Evolutionary conservation across 2,113 vertebrate genomes (phyloP).

Genomic region (Heterotis niloticus): DNA sequence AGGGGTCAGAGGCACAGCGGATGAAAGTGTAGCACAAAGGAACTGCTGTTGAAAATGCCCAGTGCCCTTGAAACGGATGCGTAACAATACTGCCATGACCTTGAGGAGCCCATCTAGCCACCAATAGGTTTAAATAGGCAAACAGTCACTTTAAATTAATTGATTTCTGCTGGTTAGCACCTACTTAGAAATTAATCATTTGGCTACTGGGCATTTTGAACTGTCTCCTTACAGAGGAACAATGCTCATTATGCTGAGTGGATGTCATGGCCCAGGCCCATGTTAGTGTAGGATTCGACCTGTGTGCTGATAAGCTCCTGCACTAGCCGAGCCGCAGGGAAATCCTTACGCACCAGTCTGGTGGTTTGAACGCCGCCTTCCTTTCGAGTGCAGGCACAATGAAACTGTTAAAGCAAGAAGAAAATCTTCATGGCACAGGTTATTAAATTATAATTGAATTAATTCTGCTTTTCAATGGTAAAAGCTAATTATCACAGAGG

Average conservation of each 20-base stretch:
- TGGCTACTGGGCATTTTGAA: background rate
- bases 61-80: too few relatives aligned
- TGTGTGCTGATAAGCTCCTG: background rate
- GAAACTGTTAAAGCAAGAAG: background rate
- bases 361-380: background rate
- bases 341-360: background rate
- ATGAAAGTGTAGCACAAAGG: too few relatives aligned
- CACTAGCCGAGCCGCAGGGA: background rate
- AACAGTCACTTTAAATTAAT: too few relatives aligned
- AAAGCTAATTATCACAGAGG: conserved; percentile 18
- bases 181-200: background rate
- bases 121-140: too few relatives aligned
- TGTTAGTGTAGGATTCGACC: background rate
- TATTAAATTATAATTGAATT: conserved; percentile 26
- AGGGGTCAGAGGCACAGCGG: too few relatives aligned
- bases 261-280: background rate
- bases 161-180: too few relatives aligned
- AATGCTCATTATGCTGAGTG: background rate
- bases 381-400: conserved; percentile 5
- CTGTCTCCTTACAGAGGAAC: background rate
- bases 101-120: too few relatives aligned
- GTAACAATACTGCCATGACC: too few relatives aligned
- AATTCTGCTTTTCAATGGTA: conserved; percentile 22
- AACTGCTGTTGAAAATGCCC: too few relatives aligned
- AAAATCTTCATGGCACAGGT: conserved; percentile 13